A percentile compares a stretch with the other conserved stretches of the same genome.
Evolutionary conservation across 2,888 invertebrate species (phyloP).

Genomic region (Griposia aprilina): DNA sequence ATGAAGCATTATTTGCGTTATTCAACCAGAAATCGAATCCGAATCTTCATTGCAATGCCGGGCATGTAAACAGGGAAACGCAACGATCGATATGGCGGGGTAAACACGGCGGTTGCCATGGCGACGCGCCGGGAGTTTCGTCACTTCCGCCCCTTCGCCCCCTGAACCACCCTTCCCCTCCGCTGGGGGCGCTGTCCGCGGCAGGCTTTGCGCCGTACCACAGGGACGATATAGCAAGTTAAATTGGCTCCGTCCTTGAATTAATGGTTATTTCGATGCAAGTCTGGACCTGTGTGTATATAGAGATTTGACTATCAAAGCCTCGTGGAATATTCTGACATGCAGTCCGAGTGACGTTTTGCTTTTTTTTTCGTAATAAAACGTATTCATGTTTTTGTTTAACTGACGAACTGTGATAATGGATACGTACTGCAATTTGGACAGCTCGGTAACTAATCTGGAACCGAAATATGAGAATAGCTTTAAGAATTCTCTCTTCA

Average conservation of each 20-base stretch:
- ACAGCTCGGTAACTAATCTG: neutral
- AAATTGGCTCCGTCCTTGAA: conserved; percentile 65
- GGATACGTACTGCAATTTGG: conserved; percentile 1
- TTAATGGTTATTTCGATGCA: conserved; percentile 63
- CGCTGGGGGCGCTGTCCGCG: conserved; percentile 77
- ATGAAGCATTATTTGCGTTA: conserved; percentile 48
- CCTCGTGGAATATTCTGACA: conserved; percentile 33
- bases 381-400: conserved; percentile 6
- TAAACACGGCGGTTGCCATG: conserved; percentile 90
- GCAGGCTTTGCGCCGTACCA: conserved; percentile 68
- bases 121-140: conserved; percentile 84
- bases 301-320: conserved; percentile 62
- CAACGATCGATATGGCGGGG: conserved; percentile 87
- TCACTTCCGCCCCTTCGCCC: conserved; percentile 79
- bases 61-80: conserved; percentile 84
- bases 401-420: neutral
- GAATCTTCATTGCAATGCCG: conserved; percentile 69
- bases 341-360: conserved; percentile 24
- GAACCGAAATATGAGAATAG: neutral
- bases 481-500: neutral
- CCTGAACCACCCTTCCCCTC: conserved; percentile 52
- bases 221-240: conserved; percentile 61
- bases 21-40: conserved; percentile 62
- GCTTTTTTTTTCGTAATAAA: conserved; percentile 14
- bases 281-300: conserved; percentile 48